Conservation (phyloP, 2,113 vertebrate genomes). For the Sylvia atricapilla region DNA sequence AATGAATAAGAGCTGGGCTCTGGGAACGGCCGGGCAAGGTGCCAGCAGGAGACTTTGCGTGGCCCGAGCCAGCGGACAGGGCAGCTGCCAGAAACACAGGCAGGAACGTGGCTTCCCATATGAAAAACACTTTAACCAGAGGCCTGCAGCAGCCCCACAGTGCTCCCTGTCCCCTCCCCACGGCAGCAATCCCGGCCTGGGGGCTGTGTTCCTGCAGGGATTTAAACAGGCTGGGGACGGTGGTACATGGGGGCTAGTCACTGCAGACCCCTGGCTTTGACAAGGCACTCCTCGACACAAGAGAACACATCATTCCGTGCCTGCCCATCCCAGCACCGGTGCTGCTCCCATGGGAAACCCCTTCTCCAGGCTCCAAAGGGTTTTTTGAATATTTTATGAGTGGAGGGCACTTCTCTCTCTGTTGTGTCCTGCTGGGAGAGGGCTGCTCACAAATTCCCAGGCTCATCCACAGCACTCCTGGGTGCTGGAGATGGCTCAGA, state of each 20-base stretch:
- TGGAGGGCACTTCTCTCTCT: background rate
- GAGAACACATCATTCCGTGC: background rate
- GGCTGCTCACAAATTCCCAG: background rate
- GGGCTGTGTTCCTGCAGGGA: background rate
- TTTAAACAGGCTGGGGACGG: background rate
- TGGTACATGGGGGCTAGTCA: rapidly evolving
- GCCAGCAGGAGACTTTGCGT: background rate
- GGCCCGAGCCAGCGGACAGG: background rate
- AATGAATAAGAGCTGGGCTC: conserved; percentile 37
- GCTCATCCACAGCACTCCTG: background rate
- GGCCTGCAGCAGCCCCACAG: background rate
- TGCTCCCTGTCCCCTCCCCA: background rate
- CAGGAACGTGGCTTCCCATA: background rate
- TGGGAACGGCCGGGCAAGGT: background rate
- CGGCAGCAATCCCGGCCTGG: background rate
- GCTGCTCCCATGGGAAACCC: background rate
- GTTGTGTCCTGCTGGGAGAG: background rate
- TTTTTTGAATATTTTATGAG: background rate
- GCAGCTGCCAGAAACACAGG: conserved; percentile 44
- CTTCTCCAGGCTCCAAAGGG: background rate
- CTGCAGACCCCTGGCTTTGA: background rate
- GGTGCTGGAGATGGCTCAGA: background rate
- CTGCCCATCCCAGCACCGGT: background rate
- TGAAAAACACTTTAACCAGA: background rate
- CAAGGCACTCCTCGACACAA: background rate